Base-by-base conservation (phyloP, 2,797 vertebrate species). In the Spinibarbus caldwelli region DNA sequence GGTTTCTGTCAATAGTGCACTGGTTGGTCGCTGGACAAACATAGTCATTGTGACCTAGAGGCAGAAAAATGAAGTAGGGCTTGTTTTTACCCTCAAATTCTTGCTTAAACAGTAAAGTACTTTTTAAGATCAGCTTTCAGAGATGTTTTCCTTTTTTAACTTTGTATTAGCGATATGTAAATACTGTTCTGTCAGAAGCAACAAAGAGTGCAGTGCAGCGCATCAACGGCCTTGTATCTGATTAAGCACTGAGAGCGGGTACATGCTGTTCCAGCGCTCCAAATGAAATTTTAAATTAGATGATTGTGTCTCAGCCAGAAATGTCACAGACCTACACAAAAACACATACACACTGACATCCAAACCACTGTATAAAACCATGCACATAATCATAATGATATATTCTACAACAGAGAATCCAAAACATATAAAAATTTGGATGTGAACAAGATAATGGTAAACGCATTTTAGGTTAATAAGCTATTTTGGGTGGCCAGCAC, bases 21-120 rank as follows among this genome's bases (percentile, higher is more conserved):
- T 99, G 98, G 94, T 99, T 99, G 86, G 98, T 99, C 9, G 98
- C 98, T 3, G 98, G 98, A 95, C 98, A 99, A 96, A 99, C 98
- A 90, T 99, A 99, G 95, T 99, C 97, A 93, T 98, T 99, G 94
- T 99, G 98, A 92, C 98, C 98, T 99, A 91, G 80, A 91, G 90
- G 79, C 57, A 73, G 31, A 64, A n/a, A 66, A 47, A 36, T 47
- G 1, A 78, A 77, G 36, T n/a, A n/a, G 2, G 6, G 75, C 9
- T 62, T 78, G 15, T 29, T 31, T 79, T 45, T 31, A 66, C 23
- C 75, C 26, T 78, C 0, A 5, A 29, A 19, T 41, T 78, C 41
- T 45, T 79, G 38, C 38, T 64, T 43, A 78, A 78, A 43, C 57
- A 64, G n/a, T 19, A 43, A 43, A 76, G 54, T 57, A 10, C 7